Evolutionary conservation across 2,113 vertebrate species (phyloP), one percentile per base, ranked within the genome.

Genomic region (Capreolus pygargus): DNA sequence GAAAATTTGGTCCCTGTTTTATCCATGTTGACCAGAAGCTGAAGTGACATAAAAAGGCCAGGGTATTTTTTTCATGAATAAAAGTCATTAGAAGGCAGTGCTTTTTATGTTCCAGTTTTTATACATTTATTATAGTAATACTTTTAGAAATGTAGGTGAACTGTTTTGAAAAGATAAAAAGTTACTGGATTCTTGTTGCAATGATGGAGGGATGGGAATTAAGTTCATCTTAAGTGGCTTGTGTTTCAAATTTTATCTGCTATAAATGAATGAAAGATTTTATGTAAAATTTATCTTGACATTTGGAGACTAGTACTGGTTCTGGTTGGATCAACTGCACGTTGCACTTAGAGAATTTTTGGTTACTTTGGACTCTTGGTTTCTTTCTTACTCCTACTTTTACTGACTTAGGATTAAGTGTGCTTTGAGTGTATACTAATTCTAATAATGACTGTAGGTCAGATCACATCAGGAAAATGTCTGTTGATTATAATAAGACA

Each of bases 231-330:
- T 39, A 89, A 87, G 67, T 86, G 74, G 25, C 70, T 94, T 89
- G 15, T 67, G 36, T 78, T 82, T 58, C 60, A 76, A 1, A 60
- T 86, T 92, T 89, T 76, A 36, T 88, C 23, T 96, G 50, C 50
- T 92, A 16, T 79, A 83, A 86, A 60, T 82, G 30, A 92, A 8
- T 60, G 67, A 91, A 21, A 79, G 43, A 30, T 70, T 94, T 90
- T 60, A 70, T 92, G 92, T 90, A 57, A 95, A 84, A 43, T 90
- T 87, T n/a, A 27, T 94, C 61, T 87, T 97, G 61, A 70, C 39
- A 50, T 79, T 96, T 92, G 82, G 55, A 95, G 61, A 43, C n/a
- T 82, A 9, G 33, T n/a, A 27, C 55, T 70, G 2, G 86, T 94
- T 89, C 55, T 78, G 12, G 14, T 33, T 15, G 5, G 85, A 39